Evolutionary conservation across 2,797 vertebrate genomes (phyloP).

Genomic region (Morus bassanus): DNA sequence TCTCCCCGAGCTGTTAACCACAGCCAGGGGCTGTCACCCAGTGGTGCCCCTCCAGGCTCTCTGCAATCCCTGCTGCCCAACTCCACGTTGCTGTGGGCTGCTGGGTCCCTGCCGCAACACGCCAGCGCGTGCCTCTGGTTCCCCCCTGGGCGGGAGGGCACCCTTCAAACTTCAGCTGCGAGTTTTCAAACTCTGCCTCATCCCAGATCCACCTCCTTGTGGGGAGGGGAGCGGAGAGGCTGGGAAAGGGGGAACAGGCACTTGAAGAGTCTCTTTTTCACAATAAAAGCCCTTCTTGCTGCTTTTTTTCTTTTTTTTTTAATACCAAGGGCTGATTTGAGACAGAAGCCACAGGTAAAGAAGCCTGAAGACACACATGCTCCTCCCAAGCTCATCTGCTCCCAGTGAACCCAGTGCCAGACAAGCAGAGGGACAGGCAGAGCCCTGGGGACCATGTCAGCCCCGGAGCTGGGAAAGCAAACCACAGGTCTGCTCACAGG

Average conservation of each 20-base stretch:
- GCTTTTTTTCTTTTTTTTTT: neutral
- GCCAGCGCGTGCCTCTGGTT: fast-evolving
- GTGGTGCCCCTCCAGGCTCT: neutral
- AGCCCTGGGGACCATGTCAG: neutral
- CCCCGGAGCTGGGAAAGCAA: fast-evolving
- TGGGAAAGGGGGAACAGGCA: constrained; percentile 14
- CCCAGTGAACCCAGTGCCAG: fast-evolving
- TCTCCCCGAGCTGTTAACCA: neutral
- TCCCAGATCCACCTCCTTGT: constrained; percentile 63
- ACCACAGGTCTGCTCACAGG: neutral
- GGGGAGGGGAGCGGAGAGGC: constrained; percentile 49
- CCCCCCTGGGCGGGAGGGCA: neutral
- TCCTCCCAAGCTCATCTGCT: neutral
- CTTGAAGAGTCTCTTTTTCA: constrained; percentile 63
- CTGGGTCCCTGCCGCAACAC: neutral
- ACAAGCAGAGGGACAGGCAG: neutral
- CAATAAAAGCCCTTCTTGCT: constrained; percentile 67
- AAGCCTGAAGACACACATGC: fast-evolving
- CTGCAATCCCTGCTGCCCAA: neutral
- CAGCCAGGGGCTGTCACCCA: neutral
- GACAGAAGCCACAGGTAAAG: neutral
- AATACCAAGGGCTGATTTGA: neutral
- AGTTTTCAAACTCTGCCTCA: constrained; percentile 39
- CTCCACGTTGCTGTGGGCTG: neutral
- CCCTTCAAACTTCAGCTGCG: neutral